phyloP scores from a whole-genome alignment of 2,888 invertebrate genomes.

The Tipula unca region DNA sequence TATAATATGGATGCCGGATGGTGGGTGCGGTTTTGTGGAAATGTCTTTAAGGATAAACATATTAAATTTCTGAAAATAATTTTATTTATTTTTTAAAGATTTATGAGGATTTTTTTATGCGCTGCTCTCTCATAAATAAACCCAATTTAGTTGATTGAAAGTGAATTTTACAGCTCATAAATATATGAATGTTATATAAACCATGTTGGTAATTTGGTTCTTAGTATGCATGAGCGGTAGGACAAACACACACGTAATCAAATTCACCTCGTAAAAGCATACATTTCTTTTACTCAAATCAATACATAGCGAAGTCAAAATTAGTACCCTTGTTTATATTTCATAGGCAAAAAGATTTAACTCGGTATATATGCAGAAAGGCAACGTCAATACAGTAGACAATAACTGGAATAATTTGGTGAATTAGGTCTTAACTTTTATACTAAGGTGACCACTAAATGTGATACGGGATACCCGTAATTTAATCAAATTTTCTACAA shows the following conservation, averaged over 20 bases:
- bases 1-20: too few species aligned
- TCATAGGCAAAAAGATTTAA: too few species aligned
- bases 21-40: neutral
- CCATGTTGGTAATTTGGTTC: neutral
- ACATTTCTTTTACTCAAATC: too few species aligned
- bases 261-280: neutral
- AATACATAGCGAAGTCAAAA: too few species aligned
- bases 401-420: too few species aligned
- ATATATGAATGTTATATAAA: neutral
- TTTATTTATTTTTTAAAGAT: neutral
- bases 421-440: too few species aligned
- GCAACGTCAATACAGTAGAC: too few species aligned
- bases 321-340: too few species aligned
- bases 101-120: neutral
- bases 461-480: too few species aligned
- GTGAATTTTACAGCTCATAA: constrained; percentile 14
- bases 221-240: neutral
- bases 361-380: too few species aligned
- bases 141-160: neutral
- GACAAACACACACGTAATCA: neutral
- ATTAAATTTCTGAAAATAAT: neutral
- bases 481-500: too few species aligned
- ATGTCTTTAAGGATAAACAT: neutral
- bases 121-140: neutral
- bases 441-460: too few species aligned